Conservation (phyloP, 2,113 vertebrate genomes). For the Leuciscus idus region DNA sequence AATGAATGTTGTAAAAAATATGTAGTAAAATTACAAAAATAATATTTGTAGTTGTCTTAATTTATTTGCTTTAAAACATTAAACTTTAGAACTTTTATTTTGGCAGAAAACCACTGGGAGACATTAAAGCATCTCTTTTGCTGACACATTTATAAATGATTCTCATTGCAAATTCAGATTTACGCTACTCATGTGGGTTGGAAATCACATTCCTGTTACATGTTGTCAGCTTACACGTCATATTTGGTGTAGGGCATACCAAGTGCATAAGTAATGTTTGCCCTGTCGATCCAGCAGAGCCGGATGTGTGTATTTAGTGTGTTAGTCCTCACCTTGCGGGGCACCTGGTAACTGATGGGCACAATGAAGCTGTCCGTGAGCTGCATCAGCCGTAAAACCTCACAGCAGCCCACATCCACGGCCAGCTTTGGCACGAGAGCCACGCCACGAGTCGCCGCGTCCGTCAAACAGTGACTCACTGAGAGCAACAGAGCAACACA, state of each 20-base stretch:
- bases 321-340: constrained; percentile 85
- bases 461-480: constrained; percentile 90
- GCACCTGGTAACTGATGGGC: constrained; percentile 89
- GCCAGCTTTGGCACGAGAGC: constrained; percentile 82
- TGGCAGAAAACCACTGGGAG: background rate
- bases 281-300: background rate
- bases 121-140: background rate
- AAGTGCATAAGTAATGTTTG: background rate
- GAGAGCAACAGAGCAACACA: background rate
- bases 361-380: constrained; percentile 84
- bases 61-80: background rate
- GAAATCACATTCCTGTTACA: background rate
- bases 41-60: background rate
- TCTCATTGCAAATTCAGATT: background rate
- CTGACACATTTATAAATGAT: background rate
- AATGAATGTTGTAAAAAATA: too few relatives aligned
- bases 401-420: constrained; percentile 85
- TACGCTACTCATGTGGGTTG: background rate
- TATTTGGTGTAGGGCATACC: background rate
- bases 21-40: background rate
- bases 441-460: constrained; percentile 78
- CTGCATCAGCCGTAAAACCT: constrained; percentile 90
- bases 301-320: background rate
- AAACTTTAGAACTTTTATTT: background rate
- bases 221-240: background rate